Conservation (phyloP, 1,140 invertebrate genomes). For the Diachasmimorpha longicaudata region DNA sequence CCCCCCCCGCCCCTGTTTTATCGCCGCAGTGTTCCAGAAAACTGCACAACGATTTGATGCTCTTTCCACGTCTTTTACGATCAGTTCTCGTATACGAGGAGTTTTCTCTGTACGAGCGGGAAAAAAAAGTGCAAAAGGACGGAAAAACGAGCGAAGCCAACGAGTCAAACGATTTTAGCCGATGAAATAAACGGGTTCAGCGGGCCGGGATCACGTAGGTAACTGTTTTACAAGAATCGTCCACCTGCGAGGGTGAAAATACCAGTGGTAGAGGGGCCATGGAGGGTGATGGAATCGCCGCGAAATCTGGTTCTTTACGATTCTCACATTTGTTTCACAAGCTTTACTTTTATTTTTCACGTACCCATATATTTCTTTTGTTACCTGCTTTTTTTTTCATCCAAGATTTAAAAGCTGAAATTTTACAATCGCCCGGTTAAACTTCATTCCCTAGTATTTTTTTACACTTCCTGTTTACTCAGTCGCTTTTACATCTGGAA, state of each 20-base stretch:
- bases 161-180: conserved; percentile 12
- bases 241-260: not conserved
- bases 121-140: not conserved
- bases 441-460: not conserved
- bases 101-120: not conserved
- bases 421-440: not conserved
- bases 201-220: conserved; percentile 15
- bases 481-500: not conserved
- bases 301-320: conserved; percentile 25
- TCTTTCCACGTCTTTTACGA: conserved; percentile 2
- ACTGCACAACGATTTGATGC: conserved; percentile 8
- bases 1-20: not conserved
- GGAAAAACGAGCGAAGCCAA: not conserved
- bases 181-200: conserved; percentile 22
- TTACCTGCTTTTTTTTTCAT: not conserved
- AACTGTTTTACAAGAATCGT: conserved; percentile 22
- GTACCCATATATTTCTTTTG: not conserved
- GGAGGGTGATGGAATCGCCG: not conserved
- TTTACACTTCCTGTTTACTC: not conserved
- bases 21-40: not conserved
- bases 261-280: not conserved
- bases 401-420: not conserved
- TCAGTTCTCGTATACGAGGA: conserved; percentile 3
- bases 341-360: not conserved
- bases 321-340: conserved; percentile 19